These are phyloP conservation scores for Pyralis farinalis DNA, from an alignment of 2,888 invertebrate species.

Conservation along the genomic window DNA sequence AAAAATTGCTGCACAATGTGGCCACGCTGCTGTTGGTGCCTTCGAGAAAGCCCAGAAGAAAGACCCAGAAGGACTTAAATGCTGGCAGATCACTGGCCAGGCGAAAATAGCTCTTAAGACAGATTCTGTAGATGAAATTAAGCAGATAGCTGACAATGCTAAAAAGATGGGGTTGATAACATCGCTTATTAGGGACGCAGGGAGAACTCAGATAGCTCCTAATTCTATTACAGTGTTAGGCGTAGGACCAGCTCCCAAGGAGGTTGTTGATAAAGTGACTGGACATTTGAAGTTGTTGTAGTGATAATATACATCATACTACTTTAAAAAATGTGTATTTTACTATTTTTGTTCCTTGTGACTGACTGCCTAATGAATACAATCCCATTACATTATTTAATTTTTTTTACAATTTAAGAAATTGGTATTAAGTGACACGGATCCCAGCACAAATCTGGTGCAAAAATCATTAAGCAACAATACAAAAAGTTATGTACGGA, in stretches of 20 bases:
- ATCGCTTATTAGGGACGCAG: conserved; percentile 92
- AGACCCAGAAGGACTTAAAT: conserved; percentile 80
- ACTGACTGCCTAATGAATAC: too few relatives aligned
- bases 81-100: conserved; percentile 86
- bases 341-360: too few relatives aligned
- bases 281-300: conserved; percentile 93
- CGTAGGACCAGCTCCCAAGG: conserved; percentile 93
- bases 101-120: conserved; percentile 93
- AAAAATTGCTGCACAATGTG: conserved; percentile 96
- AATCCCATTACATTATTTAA: too few relatives aligned
- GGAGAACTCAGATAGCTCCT: conserved; percentile 94
- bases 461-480: too few relatives aligned
- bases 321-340: too few relatives aligned
- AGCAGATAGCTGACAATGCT: conserved; percentile 85
- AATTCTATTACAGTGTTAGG: conserved; percentile 95
- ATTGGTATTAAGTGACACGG: too few relatives aligned
- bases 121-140: conserved; percentile 88
- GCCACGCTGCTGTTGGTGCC: conserved; percentile 95
- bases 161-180: conserved; percentile 85
- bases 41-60: conserved; percentile 85
- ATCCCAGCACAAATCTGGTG: too few relatives aligned
- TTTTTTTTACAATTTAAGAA: too few relatives aligned
- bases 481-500: too few relatives aligned
- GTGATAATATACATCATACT: conserved; percentile 13
- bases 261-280: conserved; percentile 89